Evolutionary conservation across 2,797 vertebrate species (phyloP), one percentile per base, ranked within the genome.

Genomic region (Lepus oiostolus): DNA sequence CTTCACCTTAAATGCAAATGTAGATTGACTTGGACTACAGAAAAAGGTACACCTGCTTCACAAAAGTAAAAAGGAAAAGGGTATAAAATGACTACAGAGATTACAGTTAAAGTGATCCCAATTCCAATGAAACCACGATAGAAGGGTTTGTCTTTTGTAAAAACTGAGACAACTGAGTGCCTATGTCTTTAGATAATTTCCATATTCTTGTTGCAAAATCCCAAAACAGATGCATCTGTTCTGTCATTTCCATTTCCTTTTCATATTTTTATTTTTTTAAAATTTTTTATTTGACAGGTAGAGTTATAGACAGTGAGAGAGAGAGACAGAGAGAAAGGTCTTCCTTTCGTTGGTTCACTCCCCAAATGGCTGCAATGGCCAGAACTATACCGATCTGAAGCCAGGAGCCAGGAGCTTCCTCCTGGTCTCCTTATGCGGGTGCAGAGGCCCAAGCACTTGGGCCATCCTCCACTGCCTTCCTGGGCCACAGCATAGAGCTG

Each of bases 201-300:
- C 21, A 71, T 70, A 21, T 75, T 93, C 63, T 54, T 1, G 63
- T 67, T 76, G 12, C 63, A 83, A 91, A 75, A 21, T 5, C 22
- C 26, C n/a, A 50, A 89, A 52, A 71, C 62, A 95, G 35, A 84
- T 87, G 76, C 24, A 91, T 93, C 50, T 72, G 67, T 62, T 86
- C n/a, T 68, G 26, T 74, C 17, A 8, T 84, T 94, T 84, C 52
- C 38, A 85, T 82, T 92, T 92, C 24, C 68, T 9, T 47, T 47
- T 47, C 35, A 35, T 47, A 47, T 47, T 47, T 47, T 42, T 35
- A 35, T 35, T 35, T 7, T 42, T 47, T 47, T 47, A 10, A 10
- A 42, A 9, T 47, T 47, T 47, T 47, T 47, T 47, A 47, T 47
- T 47, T 1, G 42, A 47, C 8, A 47, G 42, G 42, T 47, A 47